A percentile compares a stretch with the other conserved stretches of the same genome.
Conservation (phyloP, 2,888 invertebrate species). For the Masnerella sp. region DNA sequence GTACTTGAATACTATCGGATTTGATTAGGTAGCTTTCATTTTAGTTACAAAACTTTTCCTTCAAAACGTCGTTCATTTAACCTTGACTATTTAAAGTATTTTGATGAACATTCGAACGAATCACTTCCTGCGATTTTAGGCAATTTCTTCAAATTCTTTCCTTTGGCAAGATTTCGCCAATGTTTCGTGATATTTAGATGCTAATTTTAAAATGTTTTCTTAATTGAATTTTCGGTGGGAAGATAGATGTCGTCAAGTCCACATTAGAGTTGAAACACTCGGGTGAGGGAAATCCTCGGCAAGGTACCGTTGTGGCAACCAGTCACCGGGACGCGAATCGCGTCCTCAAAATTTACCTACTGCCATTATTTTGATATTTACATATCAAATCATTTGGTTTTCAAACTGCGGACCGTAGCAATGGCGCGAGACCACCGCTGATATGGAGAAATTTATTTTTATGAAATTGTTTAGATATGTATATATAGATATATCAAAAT, state of each 20-base stretch:
- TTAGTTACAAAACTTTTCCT: too few species aligned
- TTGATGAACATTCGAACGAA: conserved; percentile 12
- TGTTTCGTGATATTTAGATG: conserved; percentile 74
- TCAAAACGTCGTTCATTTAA: not conserved
- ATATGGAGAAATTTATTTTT: conserved; percentile 54
- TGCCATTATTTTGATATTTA: conserved; percentile 28
- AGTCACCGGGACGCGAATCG: not conserved
- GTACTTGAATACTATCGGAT: conserved; percentile 18
- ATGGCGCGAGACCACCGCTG: conserved; percentile 11
- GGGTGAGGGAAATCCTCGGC: not conserved
- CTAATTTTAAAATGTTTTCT: conserved; percentile 67
- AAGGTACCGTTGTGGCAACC: conserved; percentile 11
- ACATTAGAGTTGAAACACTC: conserved; percentile 25
- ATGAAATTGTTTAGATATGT: conserved; percentile 54
- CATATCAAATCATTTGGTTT: conserved; percentile 41
- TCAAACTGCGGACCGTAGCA: not conserved
- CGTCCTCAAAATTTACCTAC: too few species aligned
- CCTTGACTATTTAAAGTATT: conserved; percentile 9
- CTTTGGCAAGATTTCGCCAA: conserved; percentile 16
- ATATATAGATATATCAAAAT: conserved; percentile 55
- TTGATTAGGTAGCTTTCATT: conserved; percentile 23
- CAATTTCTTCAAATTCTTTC: conserved; percentile 30
- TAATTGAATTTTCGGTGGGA: conserved; percentile 29
- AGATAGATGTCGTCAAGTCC: conserved; percentile 50
- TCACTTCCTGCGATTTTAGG: conserved; percentile 4